Conservation (phyloP, 2,797 vertebrate species). For the Sebastes hubbsi region DNA sequence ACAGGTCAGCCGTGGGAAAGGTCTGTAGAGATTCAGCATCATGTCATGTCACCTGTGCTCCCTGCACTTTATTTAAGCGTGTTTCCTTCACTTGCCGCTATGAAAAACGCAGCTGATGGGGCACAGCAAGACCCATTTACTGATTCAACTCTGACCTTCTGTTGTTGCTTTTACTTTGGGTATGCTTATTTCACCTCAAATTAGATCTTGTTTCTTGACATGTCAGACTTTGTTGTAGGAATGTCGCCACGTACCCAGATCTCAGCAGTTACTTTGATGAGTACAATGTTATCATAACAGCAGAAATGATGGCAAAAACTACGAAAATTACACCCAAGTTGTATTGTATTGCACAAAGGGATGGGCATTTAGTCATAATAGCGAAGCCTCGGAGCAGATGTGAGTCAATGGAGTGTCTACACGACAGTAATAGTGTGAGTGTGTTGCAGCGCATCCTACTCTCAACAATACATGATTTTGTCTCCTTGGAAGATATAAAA, state of each 20-base stretch:
- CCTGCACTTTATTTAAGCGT: neutral
- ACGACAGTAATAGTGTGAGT: conserved; percentile 8
- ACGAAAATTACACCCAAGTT: neutral
- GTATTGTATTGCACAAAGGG: neutral
- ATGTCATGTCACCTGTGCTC: neutral
- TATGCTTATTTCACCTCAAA: neutral
- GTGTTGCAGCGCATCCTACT: conserved; percentile 32
- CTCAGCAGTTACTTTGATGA: neutral
- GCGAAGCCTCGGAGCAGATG: conserved; percentile 1
- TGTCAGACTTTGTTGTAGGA: neutral
- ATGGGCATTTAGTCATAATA: neutral
- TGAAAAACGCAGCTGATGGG: neutral
- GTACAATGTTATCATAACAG: neutral
- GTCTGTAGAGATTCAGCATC: neutral
- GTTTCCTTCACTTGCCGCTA: neutral
- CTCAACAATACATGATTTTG: conserved; percentile 57
- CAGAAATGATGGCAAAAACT: neutral
- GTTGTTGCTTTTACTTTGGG: neutral
- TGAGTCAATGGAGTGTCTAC: conserved; percentile 35
- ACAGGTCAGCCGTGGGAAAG: neutral
- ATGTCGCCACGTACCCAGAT: neutral
- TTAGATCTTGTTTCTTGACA: neutral
- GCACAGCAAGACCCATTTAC: too few relatives aligned
- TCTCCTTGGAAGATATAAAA: conserved; percentile 62
- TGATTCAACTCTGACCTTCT: neutral